Evolutionary conservation across 53 echinoderm and acorn worm genomes (phyloP), one percentile per base, ranked within the genome.

Genomic region (Luidia sarsii): DNA sequence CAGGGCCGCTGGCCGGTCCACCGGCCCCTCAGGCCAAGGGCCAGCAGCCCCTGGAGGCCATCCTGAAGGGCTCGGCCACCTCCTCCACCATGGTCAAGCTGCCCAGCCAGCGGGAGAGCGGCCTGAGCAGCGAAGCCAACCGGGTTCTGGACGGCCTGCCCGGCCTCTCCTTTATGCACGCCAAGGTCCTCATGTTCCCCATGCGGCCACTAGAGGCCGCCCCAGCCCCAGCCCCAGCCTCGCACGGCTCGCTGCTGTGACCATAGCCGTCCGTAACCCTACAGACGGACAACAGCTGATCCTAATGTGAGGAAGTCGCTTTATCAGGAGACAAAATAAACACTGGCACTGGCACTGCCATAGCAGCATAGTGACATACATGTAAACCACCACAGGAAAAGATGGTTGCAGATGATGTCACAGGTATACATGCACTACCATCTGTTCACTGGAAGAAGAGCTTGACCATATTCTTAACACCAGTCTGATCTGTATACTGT

Each of bases 131-230:
- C 28, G 95, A 95, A 57, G 88, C 95, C 57, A 89, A 90, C 60
- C 37, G 67, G 0, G 83, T 92, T 25, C 83, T 95, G 41, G 92
- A 92, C 50, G 57, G 75, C 8, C 72, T 95, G 4, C 92, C 95
- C 3, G 84, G 88, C 31, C 85, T 95, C 51, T 92, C 92, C 75
- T 95, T 90, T 84, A 95, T 95, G 95, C 90, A 93, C 29, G 90
- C 95, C 29, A 92, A 93, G 62, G 95, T 95, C 18, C 82, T 95
- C 22, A 95, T 95, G 95, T 95, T 95, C 50, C 95, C 95, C 32
- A 87, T 95, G 48, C 52, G 81, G 28, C 87, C 87, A 5, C 54
- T 72, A 38, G 72, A 72, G 55, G 72, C 55, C 38, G 56, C 55
- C 7, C 27, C 57, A 14, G 37, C 56, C 1, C 37, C 55, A 13